A percentile compares a stretch with the other conserved stretches of the same genome.
These are phyloP conservation scores for Odontomyia ornata DNA, from an alignment of 2,888 invertebrate genomes.

Conservation along the genomic window DNA sequence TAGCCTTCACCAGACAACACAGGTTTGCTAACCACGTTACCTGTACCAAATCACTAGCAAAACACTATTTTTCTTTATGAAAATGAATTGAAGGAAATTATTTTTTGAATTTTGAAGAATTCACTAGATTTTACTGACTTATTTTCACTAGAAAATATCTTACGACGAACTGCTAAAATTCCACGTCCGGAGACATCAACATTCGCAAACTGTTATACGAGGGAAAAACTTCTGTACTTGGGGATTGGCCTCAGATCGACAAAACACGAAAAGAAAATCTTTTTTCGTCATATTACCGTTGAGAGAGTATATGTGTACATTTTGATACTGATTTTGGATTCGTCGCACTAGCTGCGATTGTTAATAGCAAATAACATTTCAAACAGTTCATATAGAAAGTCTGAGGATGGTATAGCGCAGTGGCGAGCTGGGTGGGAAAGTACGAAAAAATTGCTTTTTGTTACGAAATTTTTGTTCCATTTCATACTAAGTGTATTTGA, in stretches of 20 bases:
- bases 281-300: conserved; percentile 26
- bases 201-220: conserved; percentile 40
- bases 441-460: too few species aligned
- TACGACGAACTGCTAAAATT: conserved; percentile 32
- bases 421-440: too few species aligned
- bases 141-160: conserved; percentile 19
- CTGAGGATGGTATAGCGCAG: neutral
- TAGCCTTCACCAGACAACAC: neutral
- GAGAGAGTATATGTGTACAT: neutral
- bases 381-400: neutral
- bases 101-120: neutral
- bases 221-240: conserved; percentile 15
- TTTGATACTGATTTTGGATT: conserved; percentile 16
- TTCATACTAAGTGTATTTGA: too few species aligned
- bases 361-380: neutral
- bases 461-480: too few species aligned
- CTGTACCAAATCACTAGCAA: neutral
- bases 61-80: conserved; percentile 1
- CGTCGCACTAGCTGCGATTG: conserved; percentile 7
- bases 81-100: neutral
- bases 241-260: conserved; percentile 25
- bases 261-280: conserved; percentile 10
- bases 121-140: neutral
- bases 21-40: neutral
- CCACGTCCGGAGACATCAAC: conserved; percentile 41